Percentiles rank a stretch among this genome's conserved stretches.
phyloP scores from a whole-genome alignment of 2,797 vertebrate genomes.

The Enteromius unitaeniatus region DNA sequence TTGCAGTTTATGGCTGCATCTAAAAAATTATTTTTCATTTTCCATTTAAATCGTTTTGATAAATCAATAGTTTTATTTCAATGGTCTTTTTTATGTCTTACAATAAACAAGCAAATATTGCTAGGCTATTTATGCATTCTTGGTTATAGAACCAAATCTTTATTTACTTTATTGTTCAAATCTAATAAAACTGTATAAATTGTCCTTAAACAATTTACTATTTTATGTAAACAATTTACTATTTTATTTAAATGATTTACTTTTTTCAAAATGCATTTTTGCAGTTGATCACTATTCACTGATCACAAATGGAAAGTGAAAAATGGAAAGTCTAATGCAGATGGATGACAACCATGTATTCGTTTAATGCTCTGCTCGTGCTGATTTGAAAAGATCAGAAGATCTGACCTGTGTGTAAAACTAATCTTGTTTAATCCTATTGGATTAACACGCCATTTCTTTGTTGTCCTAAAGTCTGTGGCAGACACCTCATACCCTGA shows the following conservation, averaged over 20 bases:
- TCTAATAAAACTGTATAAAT: not conserved
- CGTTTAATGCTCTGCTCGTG: not conserved
- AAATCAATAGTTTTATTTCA: not conserved
- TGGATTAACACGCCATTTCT: slow-evolving; percentile 55
- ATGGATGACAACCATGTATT: slow-evolving; percentile 4
- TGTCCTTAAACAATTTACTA: not conserved
- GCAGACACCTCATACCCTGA: slow-evolving; percentile 23
- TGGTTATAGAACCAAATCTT: not conserved
- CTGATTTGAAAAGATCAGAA: slow-evolving; percentile 45
- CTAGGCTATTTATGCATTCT: not conserved
- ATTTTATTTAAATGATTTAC: not conserved
- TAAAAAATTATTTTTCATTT: not conserved
- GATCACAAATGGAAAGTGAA: not conserved
- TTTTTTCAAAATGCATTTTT: not conserved
- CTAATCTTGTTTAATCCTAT: slow-evolving; percentile 63
- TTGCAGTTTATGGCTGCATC: not conserved
- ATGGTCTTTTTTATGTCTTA: not conserved
- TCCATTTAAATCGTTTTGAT: not conserved
- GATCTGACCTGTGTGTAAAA: slow-evolving; percentile 49
- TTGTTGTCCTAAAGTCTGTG: slow-evolving; percentile 47
- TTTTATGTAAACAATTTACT: not conserved
- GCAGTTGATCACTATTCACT: not conserved
- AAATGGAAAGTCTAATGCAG: not conserved
- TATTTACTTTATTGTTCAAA: not conserved
- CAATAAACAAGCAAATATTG: not conserved